A percentile compares a stretch with the other conserved stretches of the same genome.
phyloP scores from a whole-genome alignment of 1,140 invertebrate species.

The Drosophila pectinifera region DNA sequence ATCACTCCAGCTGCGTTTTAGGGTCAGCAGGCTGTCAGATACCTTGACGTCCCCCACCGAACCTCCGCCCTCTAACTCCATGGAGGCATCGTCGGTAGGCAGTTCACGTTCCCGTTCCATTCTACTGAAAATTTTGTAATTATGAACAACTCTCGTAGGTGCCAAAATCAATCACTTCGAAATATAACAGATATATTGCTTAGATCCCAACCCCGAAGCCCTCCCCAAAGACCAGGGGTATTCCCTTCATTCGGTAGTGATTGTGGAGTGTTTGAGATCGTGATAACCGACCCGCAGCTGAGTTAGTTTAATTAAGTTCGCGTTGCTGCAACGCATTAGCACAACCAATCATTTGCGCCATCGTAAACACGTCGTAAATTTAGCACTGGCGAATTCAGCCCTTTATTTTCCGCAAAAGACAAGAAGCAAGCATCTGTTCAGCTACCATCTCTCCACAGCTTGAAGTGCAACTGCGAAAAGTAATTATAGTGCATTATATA shows the following conservation, averaged over 20 bases:
- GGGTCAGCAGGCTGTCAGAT: conserved; percentile 26
- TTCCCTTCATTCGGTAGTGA: no score
- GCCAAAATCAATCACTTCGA: conserved; percentile 2
- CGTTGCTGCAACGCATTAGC: conserved; percentile 69
- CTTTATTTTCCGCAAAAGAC: conserved; percentile 62
- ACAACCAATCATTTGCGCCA: conserved; percentile 74
- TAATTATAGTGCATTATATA: conserved; percentile 75
- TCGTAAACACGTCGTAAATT: conserved; percentile 82
- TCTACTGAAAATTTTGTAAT: conserved; percentile 27
- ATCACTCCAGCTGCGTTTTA: not conserved
- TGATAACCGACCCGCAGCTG: conserved; percentile 11
- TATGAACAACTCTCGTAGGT: not conserved
- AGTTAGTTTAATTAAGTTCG: conserved; percentile 55
- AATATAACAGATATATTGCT: conserved; percentile 14
- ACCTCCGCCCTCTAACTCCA: not conserved
- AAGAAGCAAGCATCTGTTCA: conserved; percentile 14
- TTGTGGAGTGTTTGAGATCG: conserved; percentile 3
- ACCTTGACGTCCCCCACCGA: not conserved
- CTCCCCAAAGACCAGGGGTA: not conserved
- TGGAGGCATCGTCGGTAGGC: conserved; percentile 6
- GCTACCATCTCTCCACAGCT: not conserved
- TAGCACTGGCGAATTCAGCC: conserved; percentile 70
- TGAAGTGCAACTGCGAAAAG: conserved; percentile 24
- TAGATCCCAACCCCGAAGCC: not conserved
- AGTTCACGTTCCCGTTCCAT: conserved; percentile 25